Percentiles rank a stretch among this genome's conserved stretches.
These are phyloP conservation scores for Spisula solida DNA, from an alignment of 2,888 invertebrate genomes.

Conservation along the genomic window DNA sequence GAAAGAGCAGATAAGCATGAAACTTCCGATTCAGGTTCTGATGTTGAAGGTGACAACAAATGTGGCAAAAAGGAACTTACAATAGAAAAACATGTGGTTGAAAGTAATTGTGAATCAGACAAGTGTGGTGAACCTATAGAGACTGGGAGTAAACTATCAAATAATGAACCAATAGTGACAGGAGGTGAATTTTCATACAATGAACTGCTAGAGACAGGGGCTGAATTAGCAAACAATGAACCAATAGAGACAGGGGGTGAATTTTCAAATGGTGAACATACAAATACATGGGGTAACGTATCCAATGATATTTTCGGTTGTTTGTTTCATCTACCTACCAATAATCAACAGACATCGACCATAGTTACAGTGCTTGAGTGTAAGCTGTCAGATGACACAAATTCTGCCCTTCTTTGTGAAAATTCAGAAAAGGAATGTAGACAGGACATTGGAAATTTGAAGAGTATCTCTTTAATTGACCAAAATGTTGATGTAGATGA, in stretches of 20 bases:
- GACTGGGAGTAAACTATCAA: too few species aligned
- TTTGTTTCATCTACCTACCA: background rate
- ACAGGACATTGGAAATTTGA: too few species aligned
- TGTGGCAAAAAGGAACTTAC: background rate
- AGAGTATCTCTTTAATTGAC: too few species aligned
- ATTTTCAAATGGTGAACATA: too few species aligned
- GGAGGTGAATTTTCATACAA: too few species aligned
- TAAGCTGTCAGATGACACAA: background rate
- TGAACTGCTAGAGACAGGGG: too few species aligned
- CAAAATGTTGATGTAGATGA: background rate
- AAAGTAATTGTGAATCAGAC: background rate
- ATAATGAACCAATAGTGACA: too few species aligned
- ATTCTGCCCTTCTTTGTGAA: background rate
- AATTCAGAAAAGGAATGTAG: too few species aligned
- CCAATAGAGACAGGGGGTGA: too few species aligned
- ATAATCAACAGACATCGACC: background rate
- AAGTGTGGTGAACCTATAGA: too few species aligned
- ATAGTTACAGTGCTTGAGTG: background rate
- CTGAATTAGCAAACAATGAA: too few species aligned
- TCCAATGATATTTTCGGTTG: background rate
- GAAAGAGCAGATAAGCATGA: background rate
- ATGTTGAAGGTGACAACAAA: background rate
- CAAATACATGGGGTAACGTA: background rate
- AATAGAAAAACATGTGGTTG: background rate
- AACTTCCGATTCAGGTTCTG: too few species aligned